Conservation (phyloP, 2,113 vertebrate genomes). For the Colossoma macropomum region DNA sequence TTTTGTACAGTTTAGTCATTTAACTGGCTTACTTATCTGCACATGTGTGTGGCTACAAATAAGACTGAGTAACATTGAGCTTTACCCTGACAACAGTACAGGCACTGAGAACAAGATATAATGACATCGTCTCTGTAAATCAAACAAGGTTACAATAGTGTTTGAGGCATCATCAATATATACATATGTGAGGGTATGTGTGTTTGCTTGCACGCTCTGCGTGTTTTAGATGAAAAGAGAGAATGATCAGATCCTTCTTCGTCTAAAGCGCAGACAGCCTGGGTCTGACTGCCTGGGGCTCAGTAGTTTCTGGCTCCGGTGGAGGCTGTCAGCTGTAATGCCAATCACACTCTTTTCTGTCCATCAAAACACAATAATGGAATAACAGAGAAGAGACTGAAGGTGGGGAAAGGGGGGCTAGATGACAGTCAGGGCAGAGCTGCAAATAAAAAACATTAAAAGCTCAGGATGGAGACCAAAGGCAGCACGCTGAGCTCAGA, state of each 20-base stretch:
- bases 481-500: neutral
- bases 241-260: slow-evolving; percentile 5
- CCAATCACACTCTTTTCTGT: slow-evolving; percentile 35
- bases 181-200: slow-evolving; percentile 1
- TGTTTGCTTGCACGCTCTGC: slow-evolving; percentile 2
- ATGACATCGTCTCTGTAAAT: neutral
- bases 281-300: slow-evolving; percentile 40
- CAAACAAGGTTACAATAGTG: neutral
- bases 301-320: slow-evolving; percentile 35
- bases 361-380: slow-evolving; percentile 31
- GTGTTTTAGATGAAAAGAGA: slow-evolving; percentile 23
- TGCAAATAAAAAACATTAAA: slow-evolving; percentile 21
- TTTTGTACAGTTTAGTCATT: neutral
- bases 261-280: slow-evolving; percentile 17
- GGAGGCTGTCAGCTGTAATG: slow-evolving; percentile 11
- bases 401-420: neutral
- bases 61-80: neutral
- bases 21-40: neutral
- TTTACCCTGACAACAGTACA: neutral
- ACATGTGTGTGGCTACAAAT: neutral
- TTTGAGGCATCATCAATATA: slow-evolving; percentile 1
- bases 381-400: slow-evolving; percentile 14
- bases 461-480: slow-evolving; percentile 19
- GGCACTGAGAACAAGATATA: neutral
- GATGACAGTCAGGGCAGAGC: neutral